Percentiles rank a stretch among this genome's conserved stretches.
phyloP scores from a whole-genome alignment of 2,797 vertebrate genomes.

The Neoniphon sammara region DNA sequence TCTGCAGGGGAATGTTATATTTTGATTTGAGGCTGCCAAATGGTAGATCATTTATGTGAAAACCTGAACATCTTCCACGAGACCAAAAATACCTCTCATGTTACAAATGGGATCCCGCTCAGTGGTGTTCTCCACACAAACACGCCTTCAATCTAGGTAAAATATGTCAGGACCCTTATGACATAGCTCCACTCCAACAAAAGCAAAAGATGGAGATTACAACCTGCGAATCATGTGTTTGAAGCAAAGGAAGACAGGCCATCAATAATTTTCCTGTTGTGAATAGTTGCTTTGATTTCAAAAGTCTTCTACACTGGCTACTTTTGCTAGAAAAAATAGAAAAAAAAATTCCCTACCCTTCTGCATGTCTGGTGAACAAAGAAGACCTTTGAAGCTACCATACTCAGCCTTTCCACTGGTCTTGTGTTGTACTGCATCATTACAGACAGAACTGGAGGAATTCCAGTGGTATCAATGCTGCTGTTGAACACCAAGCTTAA shows the following conservation, averaged over 20 bases:
- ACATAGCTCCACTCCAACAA: neutral
- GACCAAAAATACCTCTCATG: neutral
- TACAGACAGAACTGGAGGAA: conserved; percentile 10
- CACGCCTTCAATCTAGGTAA: neutral
- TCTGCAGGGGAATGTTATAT: no score
- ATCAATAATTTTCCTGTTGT: conserved; percentile 20
- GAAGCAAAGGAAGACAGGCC: neutral
- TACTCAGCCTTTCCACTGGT: conserved; percentile 52
- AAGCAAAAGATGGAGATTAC: conserved; percentile 12
- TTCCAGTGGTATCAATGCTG: conserved; percentile 7
- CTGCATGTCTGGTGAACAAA: conserved; percentile 45
- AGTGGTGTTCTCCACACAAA: conserved; percentile 28
- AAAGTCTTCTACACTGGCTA: conserved; percentile 7
- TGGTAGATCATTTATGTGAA: neutral
- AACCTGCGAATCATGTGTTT: conserved; percentile 2
- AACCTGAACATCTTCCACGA: neutral
- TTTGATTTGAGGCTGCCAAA: no score
- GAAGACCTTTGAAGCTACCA: conserved; percentile 48
- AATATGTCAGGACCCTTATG: neutral
- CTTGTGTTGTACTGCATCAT: conserved; percentile 24
- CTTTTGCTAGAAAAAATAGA: neutral
- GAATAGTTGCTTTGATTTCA: conserved; percentile 55
- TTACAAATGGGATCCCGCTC: neutral
- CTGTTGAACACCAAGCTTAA: neutral
- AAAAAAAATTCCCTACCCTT: neutral